phyloP scores from a whole-genome alignment of 2,888 invertebrate genomes.

The Oscheius sp. region DNA sequence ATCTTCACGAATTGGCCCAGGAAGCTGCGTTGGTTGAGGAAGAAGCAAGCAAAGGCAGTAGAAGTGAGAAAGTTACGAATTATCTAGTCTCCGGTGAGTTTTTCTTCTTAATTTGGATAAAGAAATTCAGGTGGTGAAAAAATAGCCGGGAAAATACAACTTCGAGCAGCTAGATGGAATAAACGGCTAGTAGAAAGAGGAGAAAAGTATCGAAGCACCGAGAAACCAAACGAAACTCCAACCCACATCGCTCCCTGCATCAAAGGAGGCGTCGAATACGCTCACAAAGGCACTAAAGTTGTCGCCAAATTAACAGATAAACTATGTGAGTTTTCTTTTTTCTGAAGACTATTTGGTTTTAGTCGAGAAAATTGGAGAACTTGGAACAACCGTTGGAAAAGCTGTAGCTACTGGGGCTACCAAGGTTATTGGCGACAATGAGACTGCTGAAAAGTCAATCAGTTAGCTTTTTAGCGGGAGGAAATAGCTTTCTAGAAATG shows the following conservation, averaged over 20 bases:
- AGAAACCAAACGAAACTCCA: background rate
- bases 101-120: background rate
- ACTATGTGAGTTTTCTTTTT: background rate
- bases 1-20: background rate
- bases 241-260: background rate
- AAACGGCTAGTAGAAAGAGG: background rate
- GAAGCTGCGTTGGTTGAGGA: background rate
- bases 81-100: background rate
- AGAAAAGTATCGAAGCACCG: background rate
- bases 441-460: slow-evolving; percentile 9
- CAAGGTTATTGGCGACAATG: slow-evolving; percentile 4
- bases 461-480: background rate
- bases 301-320: slow-evolving; percentile 1
- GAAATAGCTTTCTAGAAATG: background rate
- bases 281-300: background rate
- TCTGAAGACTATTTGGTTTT: background rate
- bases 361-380: slow-evolving; percentile 1
- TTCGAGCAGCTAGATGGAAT: background rate
- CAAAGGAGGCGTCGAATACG: slow-evolving; percentile 2
- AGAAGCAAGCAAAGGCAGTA: background rate
- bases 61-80: background rate
- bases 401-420: slow-evolving; percentile 3
- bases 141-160: background rate
- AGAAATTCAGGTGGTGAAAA: background rate
- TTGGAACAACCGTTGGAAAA: background rate